These are phyloP conservation scores for Ctena decussata DNA, from an alignment of 2,888 invertebrate genomes.

Conservation along the genomic window DNA sequence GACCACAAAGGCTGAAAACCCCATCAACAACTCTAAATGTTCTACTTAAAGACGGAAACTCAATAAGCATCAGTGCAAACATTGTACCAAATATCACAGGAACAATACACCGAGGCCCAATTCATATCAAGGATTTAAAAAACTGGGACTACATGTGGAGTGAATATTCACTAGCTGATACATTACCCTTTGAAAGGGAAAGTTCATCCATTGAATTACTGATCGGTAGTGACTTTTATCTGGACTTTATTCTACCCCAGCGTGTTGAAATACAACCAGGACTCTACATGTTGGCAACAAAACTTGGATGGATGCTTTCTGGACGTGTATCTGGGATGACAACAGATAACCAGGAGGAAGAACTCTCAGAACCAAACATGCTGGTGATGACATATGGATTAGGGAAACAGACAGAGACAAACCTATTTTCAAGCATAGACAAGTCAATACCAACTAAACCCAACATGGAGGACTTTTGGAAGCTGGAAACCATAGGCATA, in stretches of 20 bases:
- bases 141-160: no score
- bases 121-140: background rate
- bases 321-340: background rate
- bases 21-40: background rate
- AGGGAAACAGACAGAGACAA: background rate
- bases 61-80: slow-evolving; percentile 6
- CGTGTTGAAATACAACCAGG: slow-evolving; percentile 11
- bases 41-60: slow-evolving; percentile 2
- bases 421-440: background rate
- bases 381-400: background rate
- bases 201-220: background rate
- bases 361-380: background rate
- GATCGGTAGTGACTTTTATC: slow-evolving; percentile 15
- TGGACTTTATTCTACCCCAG: slow-evolving; percentile 9
- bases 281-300: slow-evolving; percentile 1
- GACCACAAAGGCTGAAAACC: background rate
- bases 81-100: slow-evolving; percentile 22
- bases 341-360: background rate
- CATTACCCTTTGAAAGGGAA: background rate
- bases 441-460: slow-evolving; percentile 28
- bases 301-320: slow-evolving; percentile 13
- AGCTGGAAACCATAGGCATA: slow-evolving; percentile 22
- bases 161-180: no score
- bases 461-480: slow-evolving; percentile 41
- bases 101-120: background rate